Evolutionary conservation across 2,888 invertebrate species (phyloP), one percentile per base, ranked within the genome.

Genomic region (Xylophagus ater): DNA sequence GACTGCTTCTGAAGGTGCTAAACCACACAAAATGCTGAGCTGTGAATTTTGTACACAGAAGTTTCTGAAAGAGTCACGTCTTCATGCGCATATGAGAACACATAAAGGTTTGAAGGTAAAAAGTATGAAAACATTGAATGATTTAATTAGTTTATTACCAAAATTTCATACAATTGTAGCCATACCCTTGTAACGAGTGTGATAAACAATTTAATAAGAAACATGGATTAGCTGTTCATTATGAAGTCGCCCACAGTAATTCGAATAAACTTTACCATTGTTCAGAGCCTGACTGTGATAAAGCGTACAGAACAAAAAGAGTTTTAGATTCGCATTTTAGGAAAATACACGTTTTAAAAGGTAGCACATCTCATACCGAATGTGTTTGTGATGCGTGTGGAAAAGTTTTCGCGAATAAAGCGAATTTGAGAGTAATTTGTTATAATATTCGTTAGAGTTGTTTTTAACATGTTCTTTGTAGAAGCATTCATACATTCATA

Each of bases 401-500:
- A 5, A 37, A 37, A n/a, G 37, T 31, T n/a, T n/a, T 37, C 8
- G 30, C 37, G n/a, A 31, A 30, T 4, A 21, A 31, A 37, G 37
- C 31, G 17, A 31, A 31, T 12, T 23, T 37, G 24, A 17, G 37
- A 31, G 37, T 37, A 31, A 37, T 23, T 17, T 10, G n/a, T 26
- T 26, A 12, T 4, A 26, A 12, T 26, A 9, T 13, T 13, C 6
- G 6, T 23, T 9, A 8, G 9, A 13, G n/a, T 26, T 26, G n/a
- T 10, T 13, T 3, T 26, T 13, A 25, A 4, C 12, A 26, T 35
- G 25, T 35, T 28, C 35, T 26, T 35, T 28, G 25, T 29, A 42
- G 45, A 40, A 37, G 31, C 45, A 45, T 33, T 31, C 23, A 7
- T 40, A 34, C 21, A 42, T 40, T 9, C 45, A 45, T 17, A 35